These are phyloP conservation scores for Neogale vison DNA, from an alignment of 2,113 vertebrate genomes.

Conservation along the genomic window DNA sequence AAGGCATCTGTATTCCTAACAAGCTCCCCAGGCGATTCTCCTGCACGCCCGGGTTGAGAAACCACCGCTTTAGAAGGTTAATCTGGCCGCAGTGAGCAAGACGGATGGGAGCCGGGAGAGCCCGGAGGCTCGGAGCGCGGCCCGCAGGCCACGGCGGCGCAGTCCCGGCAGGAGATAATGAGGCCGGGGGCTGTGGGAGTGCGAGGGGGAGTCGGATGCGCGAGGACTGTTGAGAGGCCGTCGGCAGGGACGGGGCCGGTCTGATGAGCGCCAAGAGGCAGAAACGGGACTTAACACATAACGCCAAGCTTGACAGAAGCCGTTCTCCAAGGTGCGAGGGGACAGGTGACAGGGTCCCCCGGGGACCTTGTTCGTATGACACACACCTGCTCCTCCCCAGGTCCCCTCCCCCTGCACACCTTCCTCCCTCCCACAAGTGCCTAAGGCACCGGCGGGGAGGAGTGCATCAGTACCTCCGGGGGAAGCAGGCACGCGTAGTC, in stretches of 20 bases:
- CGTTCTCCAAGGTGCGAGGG: slow-evolving; percentile 14
- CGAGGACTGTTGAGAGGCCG: slow-evolving; percentile 68
- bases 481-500: background rate
- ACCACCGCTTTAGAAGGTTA: slow-evolving; percentile 73
- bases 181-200: slow-evolving; percentile 74
- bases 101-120: slow-evolving; percentile 75
- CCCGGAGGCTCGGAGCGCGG: slow-evolving; percentile 62
- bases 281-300: slow-evolving; percentile 66
- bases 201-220: slow-evolving; percentile 51
- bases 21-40: slow-evolving; percentile 77
- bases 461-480: background rate
- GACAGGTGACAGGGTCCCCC: background rate
- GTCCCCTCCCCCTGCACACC: background rate
- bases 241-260: slow-evolving; percentile 69
- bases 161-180: slow-evolving; percentile 76
- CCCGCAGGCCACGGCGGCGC: slow-evolving; percentile 56
- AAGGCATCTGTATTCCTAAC: slow-evolving; percentile 75
- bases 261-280: slow-evolving; percentile 55
- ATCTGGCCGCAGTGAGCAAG: slow-evolving; percentile 71
- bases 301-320: slow-evolving; percentile 61
- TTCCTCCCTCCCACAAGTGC: background rate
- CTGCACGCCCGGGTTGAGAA: slow-evolving; percentile 61
- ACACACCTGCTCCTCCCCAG: slow-evolving; percentile 48
- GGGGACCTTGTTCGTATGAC: background rate
- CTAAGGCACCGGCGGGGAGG: background rate